These are phyloP conservation scores for Peromyscus polionotus DNA, from an alignment of 2,113 vertebrate genomes.

Conservation along the genomic window DNA sequence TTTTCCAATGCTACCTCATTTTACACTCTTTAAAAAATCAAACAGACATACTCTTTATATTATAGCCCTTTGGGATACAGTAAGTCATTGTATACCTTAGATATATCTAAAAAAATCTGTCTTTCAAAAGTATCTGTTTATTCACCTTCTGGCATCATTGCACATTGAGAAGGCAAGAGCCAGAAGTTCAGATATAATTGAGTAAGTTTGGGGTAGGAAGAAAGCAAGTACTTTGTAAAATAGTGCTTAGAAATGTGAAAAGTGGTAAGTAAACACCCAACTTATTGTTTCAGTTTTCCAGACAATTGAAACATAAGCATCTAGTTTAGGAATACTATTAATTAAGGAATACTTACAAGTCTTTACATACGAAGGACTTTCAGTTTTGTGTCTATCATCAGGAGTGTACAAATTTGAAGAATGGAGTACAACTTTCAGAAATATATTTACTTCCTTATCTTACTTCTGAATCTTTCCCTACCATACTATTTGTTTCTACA, in stretches of 20 bases:
- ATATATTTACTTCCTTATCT: neutral
- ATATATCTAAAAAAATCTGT: neutral
- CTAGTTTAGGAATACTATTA: constrained; percentile 33
- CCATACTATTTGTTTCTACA: neutral
- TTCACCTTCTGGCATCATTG: neutral
- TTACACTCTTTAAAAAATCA: neutral
- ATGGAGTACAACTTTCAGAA: neutral
- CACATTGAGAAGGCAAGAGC: neutral
- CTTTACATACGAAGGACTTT: constrained; percentile 16
- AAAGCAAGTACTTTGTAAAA: constrained; percentile 1
- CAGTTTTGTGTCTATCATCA: neutral
- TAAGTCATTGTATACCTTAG: neutral
- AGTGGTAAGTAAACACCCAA: neutral
- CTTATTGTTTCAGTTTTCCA: neutral
- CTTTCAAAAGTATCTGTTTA: neutral
- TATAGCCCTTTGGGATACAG: neutral
- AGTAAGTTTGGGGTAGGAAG: neutral
- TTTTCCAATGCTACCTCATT: neutral
- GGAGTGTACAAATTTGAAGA: constrained; percentile 22
- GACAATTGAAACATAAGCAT: constrained; percentile 8
- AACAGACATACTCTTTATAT: neutral
- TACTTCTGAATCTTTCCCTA: constrained; percentile 18
- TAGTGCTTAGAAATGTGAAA: constrained; percentile 23
- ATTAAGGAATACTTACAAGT: constrained; percentile 6
- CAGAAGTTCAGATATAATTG: neutral